Evolutionary conservation across 2,888 invertebrate genomes (phyloP), one percentile per base, ranked within the genome.

Genomic region (Troides helena): DNA sequence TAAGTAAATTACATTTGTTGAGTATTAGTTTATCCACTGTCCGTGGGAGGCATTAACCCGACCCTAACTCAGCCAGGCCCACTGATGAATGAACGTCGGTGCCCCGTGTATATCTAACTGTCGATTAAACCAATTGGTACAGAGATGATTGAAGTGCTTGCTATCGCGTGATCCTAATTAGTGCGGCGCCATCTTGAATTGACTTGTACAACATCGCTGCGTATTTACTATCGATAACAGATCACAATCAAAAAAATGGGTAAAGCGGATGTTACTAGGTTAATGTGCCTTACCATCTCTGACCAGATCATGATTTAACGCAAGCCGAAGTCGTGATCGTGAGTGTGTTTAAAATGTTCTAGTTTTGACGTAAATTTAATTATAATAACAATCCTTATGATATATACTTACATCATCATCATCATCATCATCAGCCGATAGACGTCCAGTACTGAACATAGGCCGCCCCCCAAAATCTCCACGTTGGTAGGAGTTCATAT

Each of bases 21-120:
- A 85, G 82, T 84, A 46, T 46, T 46, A 86, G 82, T 86, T 88
- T 87, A 88, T 86, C 86, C 85, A 77, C 79, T 83, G 86, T 83
- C 84, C 85, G 80, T 80, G 78, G 64, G 64, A 80, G 78, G 81
- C 80, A 84, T 87, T 86, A 87, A 80, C 81, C 78, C 77, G 76
- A 71, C 79, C 79, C 78, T 71, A 59, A 74, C 76, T 74, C 76
- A 73, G 69, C 65, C 12, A 66, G 69, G 77, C 74, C 78, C 77
- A 80, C 80, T 84, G 84, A 84, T 81, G 80, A 80, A 81, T 81
- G 80, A 80, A 80, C 53, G 59, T 62, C 80, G 67, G 66, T 68
- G 65, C 70, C 70, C 67, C 70, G 69, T 73, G 67, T 74, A 66
- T 68, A 66, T 70, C 73, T 72, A 74, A 71, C 69, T 70, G 74